phyloP scores from a whole-genome alignment of 2,888 invertebrate species.

The Xanthia icteritia region DNA sequence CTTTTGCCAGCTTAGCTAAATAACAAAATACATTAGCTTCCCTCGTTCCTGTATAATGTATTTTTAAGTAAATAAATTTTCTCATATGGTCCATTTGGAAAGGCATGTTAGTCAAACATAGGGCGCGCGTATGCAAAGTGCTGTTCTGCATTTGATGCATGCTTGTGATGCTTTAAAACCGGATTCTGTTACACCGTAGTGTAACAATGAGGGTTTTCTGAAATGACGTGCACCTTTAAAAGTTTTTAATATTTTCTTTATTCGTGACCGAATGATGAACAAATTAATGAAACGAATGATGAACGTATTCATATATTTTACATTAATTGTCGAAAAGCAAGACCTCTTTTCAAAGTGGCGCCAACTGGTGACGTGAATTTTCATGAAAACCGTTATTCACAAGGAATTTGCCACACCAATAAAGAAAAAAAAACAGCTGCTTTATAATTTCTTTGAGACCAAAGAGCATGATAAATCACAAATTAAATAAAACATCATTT shows the following conservation, averaged over 20 bases:
- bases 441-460: background rate
- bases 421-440: background rate
- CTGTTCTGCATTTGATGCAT: constrained; percentile 78
- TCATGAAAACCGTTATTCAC: background rate
- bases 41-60: background rate
- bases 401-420: no score
- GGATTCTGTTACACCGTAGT: constrained; percentile 67
- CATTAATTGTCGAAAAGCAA: no score
- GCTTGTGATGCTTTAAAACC: constrained; percentile 66
- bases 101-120: constrained; percentile 77
- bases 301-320: no score
- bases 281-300: no score
- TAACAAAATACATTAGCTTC: constrained; percentile 35
- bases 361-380: no score
- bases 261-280: no score
- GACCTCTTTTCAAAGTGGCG: no score
- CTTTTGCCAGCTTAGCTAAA: background rate
- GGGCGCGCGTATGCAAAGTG: constrained; percentile 77
- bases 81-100: constrained; percentile 59
- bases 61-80: constrained; percentile 48
- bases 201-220: constrained; percentile 23
- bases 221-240: no score
- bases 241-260: no score
- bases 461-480: background rate
- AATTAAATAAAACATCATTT: no score